Base-by-base conservation (phyloP, 1,140 invertebrate species). In the Armadillidium nasatum region DNA sequence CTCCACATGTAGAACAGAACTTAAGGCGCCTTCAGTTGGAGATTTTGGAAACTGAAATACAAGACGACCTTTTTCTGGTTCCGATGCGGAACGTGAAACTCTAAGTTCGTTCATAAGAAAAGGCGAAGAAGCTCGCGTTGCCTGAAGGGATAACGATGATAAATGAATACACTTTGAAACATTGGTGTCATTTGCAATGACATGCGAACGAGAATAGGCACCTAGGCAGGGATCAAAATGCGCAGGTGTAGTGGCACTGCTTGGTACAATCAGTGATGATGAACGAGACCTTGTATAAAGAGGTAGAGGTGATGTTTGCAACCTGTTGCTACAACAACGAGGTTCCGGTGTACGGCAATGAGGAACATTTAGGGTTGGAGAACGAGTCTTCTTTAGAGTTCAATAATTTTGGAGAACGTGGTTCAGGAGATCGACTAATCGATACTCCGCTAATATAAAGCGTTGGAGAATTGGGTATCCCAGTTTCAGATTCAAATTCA, bases 371-470 rank as follows among this genome's bases (percentile, higher is more conserved):
- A 78, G 45, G 71, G 75, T 79, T 11, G 81, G 79, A 11, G 81
- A 80, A 43, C 79, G 74, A 44, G 76, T 76, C 46, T n/a, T 80
- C 76, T 72, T 72, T 60, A 15, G 50, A 19, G 75, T 72, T 74
- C 46, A 76, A 74, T 43, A 78, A 84, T 84, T 78, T 83, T 81
- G 76, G 86, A 83, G 46, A 87, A 84, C 76, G 85, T 85, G 76
- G 87, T 83, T 87, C 87, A 7, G 87, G 87, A 9, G 87, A 88
- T 43, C 88, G 83, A 44, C 85, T 87, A 76, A 88, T 88, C 0
- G 87, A 88, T n/a, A 88, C 87, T n/a, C 88, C 88, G 43, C 87
- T 87, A 74, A 88, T 88, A 81, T 87, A 88, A 13, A 88, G 82
- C 0, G 87, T 88, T 7, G 88, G 88, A 4, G 87, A 88, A 82